A percentile compares a stretch with the other conserved stretches of the same genome.
Evolutionary conservation across 2,113 vertebrate genomes (phyloP).

Genomic region (Butorides virescens): DNA sequence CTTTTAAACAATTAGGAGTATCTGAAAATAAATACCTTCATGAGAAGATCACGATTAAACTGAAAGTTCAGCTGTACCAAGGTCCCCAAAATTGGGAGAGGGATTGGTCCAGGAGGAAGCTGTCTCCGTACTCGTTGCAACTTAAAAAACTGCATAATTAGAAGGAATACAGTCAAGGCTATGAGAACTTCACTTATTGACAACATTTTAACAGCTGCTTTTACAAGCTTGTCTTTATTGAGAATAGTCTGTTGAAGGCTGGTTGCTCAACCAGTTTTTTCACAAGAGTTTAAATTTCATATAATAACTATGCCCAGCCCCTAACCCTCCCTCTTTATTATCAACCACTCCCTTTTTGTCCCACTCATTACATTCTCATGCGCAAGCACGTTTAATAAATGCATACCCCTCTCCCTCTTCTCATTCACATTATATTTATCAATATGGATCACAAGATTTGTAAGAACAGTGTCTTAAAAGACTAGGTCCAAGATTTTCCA

Average conservation of each 20-base stretch:
- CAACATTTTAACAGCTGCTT: background rate
- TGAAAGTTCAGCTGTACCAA: slow-evolving; percentile 58
- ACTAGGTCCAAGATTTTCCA: background rate
- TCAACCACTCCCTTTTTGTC: slow-evolving; percentile 2
- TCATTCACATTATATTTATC: background rate
- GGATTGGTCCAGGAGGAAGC: slow-evolving; percentile 64
- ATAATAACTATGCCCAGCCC: background rate
- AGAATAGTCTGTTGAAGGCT: background rate
- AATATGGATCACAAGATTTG: background rate
- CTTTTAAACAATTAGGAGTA: background rate
- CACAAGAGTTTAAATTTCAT: background rate
- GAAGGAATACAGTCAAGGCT: background rate
- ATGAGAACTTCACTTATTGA: slow-evolving; percentile 13
- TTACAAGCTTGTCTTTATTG: background rate
- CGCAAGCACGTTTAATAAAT: background rate
- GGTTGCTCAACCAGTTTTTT: slow-evolving; percentile 5
- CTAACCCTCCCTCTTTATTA: slow-evolving; percentile 2
- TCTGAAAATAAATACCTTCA: slow-evolving; percentile 58
- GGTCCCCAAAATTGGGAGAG: slow-evolving; percentile 54
- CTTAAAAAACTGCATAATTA: slow-evolving; percentile 36
- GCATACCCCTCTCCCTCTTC: background rate
- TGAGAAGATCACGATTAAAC: slow-evolving; percentile 46
- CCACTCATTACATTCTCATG: background rate
- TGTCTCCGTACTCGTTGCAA: background rate
- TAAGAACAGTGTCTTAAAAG: background rate